Base-by-base conservation (phyloP, 2,797 vertebrate species). In the Otolemur crassicaudatus region DNA sequence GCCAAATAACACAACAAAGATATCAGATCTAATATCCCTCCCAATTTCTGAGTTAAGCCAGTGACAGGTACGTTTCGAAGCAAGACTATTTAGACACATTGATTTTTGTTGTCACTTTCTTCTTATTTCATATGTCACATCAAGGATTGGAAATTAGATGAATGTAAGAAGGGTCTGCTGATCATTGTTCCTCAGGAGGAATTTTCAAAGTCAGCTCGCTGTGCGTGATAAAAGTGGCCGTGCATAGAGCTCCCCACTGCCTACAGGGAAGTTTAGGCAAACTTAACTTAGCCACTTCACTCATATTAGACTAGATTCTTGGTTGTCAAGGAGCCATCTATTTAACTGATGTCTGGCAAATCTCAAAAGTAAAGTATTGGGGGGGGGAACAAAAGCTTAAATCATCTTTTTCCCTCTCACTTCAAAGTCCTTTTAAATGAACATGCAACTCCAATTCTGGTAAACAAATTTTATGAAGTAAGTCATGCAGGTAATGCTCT, bases 61-160 rank as follows among this genome's bases (percentile, higher is more conserved):
- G 19, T 40, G 25, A 98, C 97, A 98, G 98, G 97, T 97, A 97
- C 97, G 97, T 97, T 98, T 96, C 85, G 94, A 97, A 97, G 95
- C 81, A 97, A 96, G 98, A 98, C 97, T 98, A 97, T 98, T 98
- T 98, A 98, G 98, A 98, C 97, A 96, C 97, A 98, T 98, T 98
- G 98, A 98, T 99, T 98, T 98, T 97, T 96, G 91, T 98, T 98
- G 98, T 98, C 98, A 96, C 97, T 98, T 98, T 97, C 97, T 98
- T 98, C 98, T 98, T 94, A 95, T 98, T 98, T 98, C 97, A 89
- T 98, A 98, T 98, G 97, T 98, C 98, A 97, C 98, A 98, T 98
- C 98, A 98, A 98, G 98, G 97, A 97, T 98, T 97, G 97, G 98
- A 98, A 98, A 98, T 97, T 92, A 98, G 98, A 98, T 98, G 97